These are phyloP conservation scores for Temnothorax longispinosus DNA, from an alignment of 1,140 invertebrate genomes.

Conservation along the genomic window DNA sequence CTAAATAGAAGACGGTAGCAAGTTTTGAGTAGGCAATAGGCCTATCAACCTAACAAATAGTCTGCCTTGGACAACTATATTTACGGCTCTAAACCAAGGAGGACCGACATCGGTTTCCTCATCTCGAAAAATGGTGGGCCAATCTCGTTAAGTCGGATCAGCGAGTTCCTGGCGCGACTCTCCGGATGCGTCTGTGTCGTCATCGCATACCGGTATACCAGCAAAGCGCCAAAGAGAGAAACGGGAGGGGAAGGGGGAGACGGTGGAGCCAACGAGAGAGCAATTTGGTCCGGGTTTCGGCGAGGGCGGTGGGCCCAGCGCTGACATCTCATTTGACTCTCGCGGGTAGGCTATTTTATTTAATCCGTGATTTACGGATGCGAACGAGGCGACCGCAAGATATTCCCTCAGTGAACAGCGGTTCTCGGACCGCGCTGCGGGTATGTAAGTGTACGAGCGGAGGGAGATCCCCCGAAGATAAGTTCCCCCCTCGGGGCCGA, in stretches of 20 bases:
- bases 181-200: constrained; percentile 49
- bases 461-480: constrained; percentile 72
- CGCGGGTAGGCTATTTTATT: constrained; percentile 73
- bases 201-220: background rate
- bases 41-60: background rate
- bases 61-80: constrained; percentile 9
- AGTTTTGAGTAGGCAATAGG: background rate
- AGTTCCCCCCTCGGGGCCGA: constrained; percentile 45
- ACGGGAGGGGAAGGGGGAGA: background rate
- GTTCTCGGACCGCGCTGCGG: constrained; percentile 59
- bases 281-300: constrained; percentile 56
- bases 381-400: constrained; percentile 65
- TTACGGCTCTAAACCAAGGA: background rate
- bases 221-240: background rate
- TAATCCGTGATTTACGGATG: constrained; percentile 76
- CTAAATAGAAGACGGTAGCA: background rate
- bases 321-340: constrained; percentile 77
- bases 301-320: constrained; percentile 71
- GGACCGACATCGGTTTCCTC: background rate
- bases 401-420: constrained; percentile 57
- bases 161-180: constrained; percentile 40
- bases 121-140: constrained; percentile 12
- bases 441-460: constrained; percentile 50
- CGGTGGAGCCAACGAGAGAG: constrained; percentile 61
- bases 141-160: constrained; percentile 56